A percentile compares a stretch with the other conserved stretches of the same genome.
Evolutionary conservation across 2,797 vertebrate species (phyloP).

Genomic region (Parotocinclus haroldoi): DNA sequence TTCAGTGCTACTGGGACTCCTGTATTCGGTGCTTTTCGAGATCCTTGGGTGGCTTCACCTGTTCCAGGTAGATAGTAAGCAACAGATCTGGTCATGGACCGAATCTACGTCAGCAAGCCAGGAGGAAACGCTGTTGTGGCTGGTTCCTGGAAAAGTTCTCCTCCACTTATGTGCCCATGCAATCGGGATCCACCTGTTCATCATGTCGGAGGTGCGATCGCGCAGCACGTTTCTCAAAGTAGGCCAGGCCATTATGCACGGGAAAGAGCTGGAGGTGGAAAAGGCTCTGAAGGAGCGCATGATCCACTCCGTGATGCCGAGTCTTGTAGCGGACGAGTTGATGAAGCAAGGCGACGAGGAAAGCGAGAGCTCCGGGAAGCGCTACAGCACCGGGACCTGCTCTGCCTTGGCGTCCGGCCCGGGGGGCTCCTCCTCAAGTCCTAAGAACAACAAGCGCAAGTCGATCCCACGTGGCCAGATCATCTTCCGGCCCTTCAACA

Average conservation of each 20-base stretch:
- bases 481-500: slow-evolving; percentile 95
- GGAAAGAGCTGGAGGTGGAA: slow-evolving; percentile 97
- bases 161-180: slow-evolving; percentile 91
- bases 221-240: slow-evolving; percentile 98
- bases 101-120: slow-evolving; percentile 23
- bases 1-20: slow-evolving; percentile 84
- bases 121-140: slow-evolving; percentile 70
- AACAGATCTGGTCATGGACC: neutral
- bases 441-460: slow-evolving; percentile 86
- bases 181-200: slow-evolving; percentile 91
- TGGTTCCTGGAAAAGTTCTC: slow-evolving; percentile 79
- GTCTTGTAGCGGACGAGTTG: slow-evolving; percentile 89
- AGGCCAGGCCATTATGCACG: slow-evolving; percentile 97
- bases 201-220: slow-evolving; percentile 96
- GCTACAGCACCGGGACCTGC: slow-evolving; percentile 67
- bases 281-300: slow-evolving; percentile 98
- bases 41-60: slow-evolving; percentile 81
- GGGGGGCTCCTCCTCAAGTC: slow-evolving; percentile 79
- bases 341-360: slow-evolving; percentile 97
- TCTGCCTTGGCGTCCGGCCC: slow-evolving; percentile 53
- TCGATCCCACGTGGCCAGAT: slow-evolving; percentile 93
- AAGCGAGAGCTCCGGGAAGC: slow-evolving; percentile 82
- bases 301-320: slow-evolving; percentile 99
- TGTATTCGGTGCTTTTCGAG: slow-evolving; percentile 90
- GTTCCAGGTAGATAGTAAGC: slow-evolving; percentile 37